These are phyloP conservation scores for Oasisia sp. DNA, from an alignment of 2,888 invertebrate genomes.

Conservation along the genomic window DNA sequence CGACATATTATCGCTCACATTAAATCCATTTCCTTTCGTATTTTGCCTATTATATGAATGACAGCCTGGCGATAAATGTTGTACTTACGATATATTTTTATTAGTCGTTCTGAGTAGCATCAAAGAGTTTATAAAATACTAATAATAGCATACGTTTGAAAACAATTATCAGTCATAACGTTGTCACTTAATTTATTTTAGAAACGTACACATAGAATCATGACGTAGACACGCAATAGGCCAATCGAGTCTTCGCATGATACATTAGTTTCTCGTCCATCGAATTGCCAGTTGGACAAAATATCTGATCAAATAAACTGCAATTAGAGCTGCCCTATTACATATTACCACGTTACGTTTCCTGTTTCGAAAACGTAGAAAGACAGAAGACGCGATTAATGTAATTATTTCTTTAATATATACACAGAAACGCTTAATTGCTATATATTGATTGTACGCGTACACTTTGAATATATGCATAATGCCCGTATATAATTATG, in stretches of 20 bases:
- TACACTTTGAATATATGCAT: no score
- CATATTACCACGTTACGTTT: no score
- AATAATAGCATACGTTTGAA: neutral
- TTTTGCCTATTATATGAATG: neutral
- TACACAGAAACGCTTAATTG: no score
- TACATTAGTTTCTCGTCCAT: neutral
- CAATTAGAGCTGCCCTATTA: no score
- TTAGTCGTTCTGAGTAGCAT: neutral
- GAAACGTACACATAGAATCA: neutral
- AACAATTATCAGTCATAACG: neutral
- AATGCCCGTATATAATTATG: no score
- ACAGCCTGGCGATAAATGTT: neutral
- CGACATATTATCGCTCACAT: neutral
- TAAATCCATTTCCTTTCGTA: neutral
- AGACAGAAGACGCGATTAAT: no score
- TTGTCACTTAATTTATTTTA: neutral
- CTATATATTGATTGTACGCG: no score
- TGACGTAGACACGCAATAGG: neutral
- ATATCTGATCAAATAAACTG: no score
- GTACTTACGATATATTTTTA: neutral
- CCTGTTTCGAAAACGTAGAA: no score
- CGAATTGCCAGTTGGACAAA: no score
- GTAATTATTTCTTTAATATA: no score
- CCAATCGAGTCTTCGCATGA: neutral
- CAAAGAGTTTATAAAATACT: neutral